phyloP scores from a whole-genome alignment of 2,888 invertebrate species.

The Sinelater perroti region DNA sequence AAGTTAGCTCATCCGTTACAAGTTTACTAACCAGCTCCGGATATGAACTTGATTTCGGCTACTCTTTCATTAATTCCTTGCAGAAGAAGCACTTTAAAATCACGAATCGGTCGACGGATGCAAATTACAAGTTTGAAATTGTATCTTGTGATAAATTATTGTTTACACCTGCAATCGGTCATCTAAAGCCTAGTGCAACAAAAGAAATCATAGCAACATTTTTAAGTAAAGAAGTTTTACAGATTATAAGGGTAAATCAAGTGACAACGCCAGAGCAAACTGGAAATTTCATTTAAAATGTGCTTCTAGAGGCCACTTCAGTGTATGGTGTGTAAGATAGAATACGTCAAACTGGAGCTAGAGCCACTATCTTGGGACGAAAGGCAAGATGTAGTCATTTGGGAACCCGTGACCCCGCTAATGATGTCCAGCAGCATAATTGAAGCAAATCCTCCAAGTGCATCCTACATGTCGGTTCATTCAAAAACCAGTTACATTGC shows the following conservation, averaged over 20 bases:
- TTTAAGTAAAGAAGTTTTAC: constrained; percentile 54
- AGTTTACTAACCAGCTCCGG: constrained; percentile 24
- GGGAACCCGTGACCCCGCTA: constrained; percentile 46
- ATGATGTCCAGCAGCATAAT: too few species aligned
- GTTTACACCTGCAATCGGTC: constrained; percentile 63
- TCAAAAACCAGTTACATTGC: neutral
- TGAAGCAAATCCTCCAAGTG: too few species aligned
- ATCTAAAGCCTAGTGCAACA: constrained; percentile 56
- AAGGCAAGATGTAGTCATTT: constrained; percentile 56
- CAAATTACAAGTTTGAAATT: constrained; percentile 60
- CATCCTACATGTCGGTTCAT: too few species aligned
- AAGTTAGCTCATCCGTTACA: neutral
- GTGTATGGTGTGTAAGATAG: constrained; percentile 49
- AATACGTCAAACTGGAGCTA: constrained; percentile 44
- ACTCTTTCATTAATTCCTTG: constrained; percentile 54
- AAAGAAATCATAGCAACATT: constrained; percentile 66
- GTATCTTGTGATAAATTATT: constrained; percentile 50
- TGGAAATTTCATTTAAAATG: too few species aligned
- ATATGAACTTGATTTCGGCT: constrained; percentile 58
- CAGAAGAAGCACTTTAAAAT: constrained; percentile 59
- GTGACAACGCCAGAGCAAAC: too few species aligned
- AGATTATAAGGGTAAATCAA: too few species aligned
- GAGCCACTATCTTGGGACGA: constrained; percentile 59
- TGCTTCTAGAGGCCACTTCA: constrained; percentile 47
- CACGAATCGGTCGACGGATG: constrained; percentile 55